Evolutionary conservation across 2,797 vertebrate genomes (phyloP).

Genomic region (Catharus ustulatus): DNA sequence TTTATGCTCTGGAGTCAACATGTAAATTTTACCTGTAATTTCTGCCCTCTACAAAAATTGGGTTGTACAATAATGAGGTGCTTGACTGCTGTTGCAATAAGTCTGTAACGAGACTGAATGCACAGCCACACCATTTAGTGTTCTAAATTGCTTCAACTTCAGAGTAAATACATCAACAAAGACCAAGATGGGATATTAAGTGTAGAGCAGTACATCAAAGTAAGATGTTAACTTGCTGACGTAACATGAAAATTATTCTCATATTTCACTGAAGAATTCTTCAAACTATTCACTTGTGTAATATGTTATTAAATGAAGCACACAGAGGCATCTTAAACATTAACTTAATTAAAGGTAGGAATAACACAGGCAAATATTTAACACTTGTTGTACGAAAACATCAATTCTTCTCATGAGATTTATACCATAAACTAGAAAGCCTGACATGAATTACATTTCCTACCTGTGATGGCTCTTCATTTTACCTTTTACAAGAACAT

Average conservation of each 20-base stretch:
- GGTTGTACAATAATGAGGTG: not conserved
- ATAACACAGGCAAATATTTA: not conserved
- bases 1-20: not conserved
- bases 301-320: constrained; percentile 40
- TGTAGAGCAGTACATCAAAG: constrained; percentile 18
- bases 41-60: not conserved
- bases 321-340: not conserved
- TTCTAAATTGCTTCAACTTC: constrained; percentile 4
- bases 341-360: constrained; percentile 26
- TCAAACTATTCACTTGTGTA: not conserved
- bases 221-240: constrained; percentile 15
- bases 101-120: constrained; percentile 2
- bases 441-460: not conserved
- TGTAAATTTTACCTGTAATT: not conserved
- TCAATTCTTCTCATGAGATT: not conserved
- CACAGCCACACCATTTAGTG: not conserved
- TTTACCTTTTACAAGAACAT: not conserved
- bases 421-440: not conserved
- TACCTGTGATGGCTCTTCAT: not conserved
- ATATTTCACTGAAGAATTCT: constrained; percentile 38
- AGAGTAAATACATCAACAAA: constrained; percentile 37
- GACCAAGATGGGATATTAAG: constrained; percentile 7
- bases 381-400: not conserved
- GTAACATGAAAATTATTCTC: constrained; percentile 40
- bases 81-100: not conserved